Conservation (phyloP, 2,113 vertebrate species). For the Isichthys henryi region DNA sequence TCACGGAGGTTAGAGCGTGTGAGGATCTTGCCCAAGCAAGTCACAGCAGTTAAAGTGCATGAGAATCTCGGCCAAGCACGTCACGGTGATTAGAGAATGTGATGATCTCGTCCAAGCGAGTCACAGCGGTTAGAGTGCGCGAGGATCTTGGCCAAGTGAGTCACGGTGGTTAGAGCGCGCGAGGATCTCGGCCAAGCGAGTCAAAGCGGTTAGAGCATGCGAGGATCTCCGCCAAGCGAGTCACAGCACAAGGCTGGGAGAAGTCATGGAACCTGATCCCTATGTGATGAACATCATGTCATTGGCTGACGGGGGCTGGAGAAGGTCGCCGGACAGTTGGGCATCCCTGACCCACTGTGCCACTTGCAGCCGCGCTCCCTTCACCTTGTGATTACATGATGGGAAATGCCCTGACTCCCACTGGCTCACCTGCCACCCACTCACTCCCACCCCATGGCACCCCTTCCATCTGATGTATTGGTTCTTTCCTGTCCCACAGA, state of each 20-base stretch:
- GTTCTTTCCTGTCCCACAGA: constrained; percentile 64
- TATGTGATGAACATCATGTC: background rate
- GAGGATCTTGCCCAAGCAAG: background rate
- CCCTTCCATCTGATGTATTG: constrained; percentile 23
- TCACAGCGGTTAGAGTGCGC: background rate
- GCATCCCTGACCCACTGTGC: background rate
- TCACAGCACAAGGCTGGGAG: background rate
- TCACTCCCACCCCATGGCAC: background rate
- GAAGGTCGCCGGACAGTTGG: background rate
- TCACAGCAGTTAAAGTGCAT: background rate
- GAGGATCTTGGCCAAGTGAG: background rate
- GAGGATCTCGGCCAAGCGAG: too few species aligned
- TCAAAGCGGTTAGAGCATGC: background rate
- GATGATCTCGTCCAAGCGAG: background rate
- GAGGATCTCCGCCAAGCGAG: background rate
- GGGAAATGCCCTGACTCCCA: background rate
- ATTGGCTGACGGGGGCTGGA: background rate
- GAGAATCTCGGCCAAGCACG: background rate
- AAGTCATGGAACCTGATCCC: background rate
- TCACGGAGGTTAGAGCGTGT: background rate
- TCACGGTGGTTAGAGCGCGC: too few species aligned
- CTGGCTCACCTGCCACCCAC: background rate
- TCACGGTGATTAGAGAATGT: background rate
- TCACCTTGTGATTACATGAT: background rate
- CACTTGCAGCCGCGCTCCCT: background rate